Evolutionary conservation across 2,888 invertebrate species (phyloP), one percentile per base, ranked within the genome.

Genomic region (Drosophila demipolita): DNA sequence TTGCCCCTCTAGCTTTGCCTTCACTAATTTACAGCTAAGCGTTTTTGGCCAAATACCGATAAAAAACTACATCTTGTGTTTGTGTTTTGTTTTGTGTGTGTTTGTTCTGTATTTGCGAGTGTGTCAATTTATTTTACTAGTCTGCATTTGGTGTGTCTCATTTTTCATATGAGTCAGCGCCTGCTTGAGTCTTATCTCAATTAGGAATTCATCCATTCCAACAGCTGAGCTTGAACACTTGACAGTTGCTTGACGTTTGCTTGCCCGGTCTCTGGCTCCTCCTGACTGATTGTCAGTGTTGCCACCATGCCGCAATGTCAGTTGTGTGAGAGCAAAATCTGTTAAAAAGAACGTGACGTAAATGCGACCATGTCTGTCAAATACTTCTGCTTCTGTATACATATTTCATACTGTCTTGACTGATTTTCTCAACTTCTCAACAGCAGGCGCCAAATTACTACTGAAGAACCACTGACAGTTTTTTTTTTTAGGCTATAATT

Each of bases 181-280:
- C 79, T 75, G 72, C 69, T 68, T 63, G 60, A 61, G 74, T 76
- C 85, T 89, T 89, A 87, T 89, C 89, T 80, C 86, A 88, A 88
- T 89, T 83, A 83, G 80, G 75, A 79, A 82, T 76, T 86, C 84
- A 87, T 87, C 82, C 83, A 73, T 66, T 54, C 72, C 62, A 75
- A 58, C 75, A 70, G 68, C 71, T 71, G 65, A 80, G 72, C 74
- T 29, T 29, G 29, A 29, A 61, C 78, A 73, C 77, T 82, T 77
- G 84, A 72, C 82, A 84, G 73, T 70, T 80, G 29, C 78, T 66
- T 67, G 76, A 73, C 70, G 65, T 63, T 67, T 58, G 53, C n/a
- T 11, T 20, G 50, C 32, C 54, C n/a, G 38, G 26, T n/a, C 45
- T 36, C n/a, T 26, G 38, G 1, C 40, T 45, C 17, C 26, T 53